A percentile compares a stretch with the other conserved stretches of the same genome.
Evolutionary conservation across 92 coral and sea anemone species (phyloP).

Genomic region (Parazoanthus darwini): DNA sequence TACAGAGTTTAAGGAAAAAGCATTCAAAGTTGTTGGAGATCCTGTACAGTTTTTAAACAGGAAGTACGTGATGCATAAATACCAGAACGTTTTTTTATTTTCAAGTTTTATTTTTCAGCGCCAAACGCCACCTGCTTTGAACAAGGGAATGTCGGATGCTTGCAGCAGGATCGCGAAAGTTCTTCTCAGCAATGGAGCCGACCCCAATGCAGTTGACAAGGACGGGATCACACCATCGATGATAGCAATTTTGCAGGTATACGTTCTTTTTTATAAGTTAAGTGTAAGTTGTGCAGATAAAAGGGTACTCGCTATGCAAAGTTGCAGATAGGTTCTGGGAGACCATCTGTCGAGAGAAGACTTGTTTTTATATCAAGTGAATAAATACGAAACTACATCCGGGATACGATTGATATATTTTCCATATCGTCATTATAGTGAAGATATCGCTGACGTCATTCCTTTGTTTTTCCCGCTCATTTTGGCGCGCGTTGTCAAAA

Average conservation of each 20-base stretch:
- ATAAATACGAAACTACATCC: no score
- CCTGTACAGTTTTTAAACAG: not conserved
- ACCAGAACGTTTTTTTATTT: not conserved
- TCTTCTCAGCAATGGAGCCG: constrained; percentile 68
- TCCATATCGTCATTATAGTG: no score
- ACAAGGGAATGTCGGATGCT: constrained; percentile 47
- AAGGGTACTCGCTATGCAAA: no score
- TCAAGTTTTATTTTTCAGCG: not conserved
- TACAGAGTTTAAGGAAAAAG: not conserved
- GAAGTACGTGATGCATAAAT: not conserved
- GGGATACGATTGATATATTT: no score
- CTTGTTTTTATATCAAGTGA: no score
- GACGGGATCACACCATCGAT: constrained; percentile 77
- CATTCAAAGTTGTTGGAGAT: no score
- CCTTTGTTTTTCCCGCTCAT: no score
- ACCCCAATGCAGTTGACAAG: constrained; percentile 61
- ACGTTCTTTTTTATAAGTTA: not conserved
- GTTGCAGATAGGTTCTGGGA: no score
- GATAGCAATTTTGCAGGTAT: constrained; percentile 85
- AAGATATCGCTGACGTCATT: no score
- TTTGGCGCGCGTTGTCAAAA: no score
- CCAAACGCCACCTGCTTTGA: constrained; percentile 58
- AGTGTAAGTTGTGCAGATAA: no score
- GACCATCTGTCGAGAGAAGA: no score
- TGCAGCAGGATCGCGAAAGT: constrained; percentile 56